These are phyloP conservation scores for Nematostella vectensis DNA, from an alignment of 92 coral and sea anemone species.

Conservation along the genomic window DNA sequence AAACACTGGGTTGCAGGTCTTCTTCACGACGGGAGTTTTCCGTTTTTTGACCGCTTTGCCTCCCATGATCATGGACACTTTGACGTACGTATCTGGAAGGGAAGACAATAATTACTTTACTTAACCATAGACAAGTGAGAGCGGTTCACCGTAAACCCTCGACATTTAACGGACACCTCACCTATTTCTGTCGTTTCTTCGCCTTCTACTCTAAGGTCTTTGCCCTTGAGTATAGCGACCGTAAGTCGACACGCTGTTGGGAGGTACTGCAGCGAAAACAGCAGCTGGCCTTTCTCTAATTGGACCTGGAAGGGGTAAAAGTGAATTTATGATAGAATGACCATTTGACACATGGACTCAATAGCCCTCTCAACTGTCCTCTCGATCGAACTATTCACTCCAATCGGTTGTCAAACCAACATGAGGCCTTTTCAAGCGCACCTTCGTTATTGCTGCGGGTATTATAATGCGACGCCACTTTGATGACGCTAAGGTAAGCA, in stretches of 20 bases:
- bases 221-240: conserved; percentile 67
- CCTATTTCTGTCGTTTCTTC: conserved; percentile 58
- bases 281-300: conserved; percentile 66
- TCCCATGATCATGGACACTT: conserved; percentile 76
- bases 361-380: too few species aligned
- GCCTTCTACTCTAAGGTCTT: conserved; percentile 42
- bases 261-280: conserved; percentile 81
- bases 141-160: background rate
- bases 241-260: conserved; percentile 79
- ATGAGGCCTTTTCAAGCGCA: too few species aligned
- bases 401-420: too few species aligned
- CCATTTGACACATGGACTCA: too few species aligned
- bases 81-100: conserved; percentile 75
- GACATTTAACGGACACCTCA: background rate
- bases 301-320: background rate
- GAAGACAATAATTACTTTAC: too few species aligned
- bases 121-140: background rate
- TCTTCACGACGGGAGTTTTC: conserved; percentile 51
- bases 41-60: conserved; percentile 70
- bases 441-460: too few species aligned
- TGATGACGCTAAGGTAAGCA: too few species aligned
- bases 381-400: too few species aligned
- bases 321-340: background rate
- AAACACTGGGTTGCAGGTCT: conserved; percentile 44
- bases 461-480: too few species aligned